These are phyloP conservation scores for Corythornis vintsioides DNA, from an alignment of 2,113 vertebrate genomes.

Conservation along the genomic window DNA sequence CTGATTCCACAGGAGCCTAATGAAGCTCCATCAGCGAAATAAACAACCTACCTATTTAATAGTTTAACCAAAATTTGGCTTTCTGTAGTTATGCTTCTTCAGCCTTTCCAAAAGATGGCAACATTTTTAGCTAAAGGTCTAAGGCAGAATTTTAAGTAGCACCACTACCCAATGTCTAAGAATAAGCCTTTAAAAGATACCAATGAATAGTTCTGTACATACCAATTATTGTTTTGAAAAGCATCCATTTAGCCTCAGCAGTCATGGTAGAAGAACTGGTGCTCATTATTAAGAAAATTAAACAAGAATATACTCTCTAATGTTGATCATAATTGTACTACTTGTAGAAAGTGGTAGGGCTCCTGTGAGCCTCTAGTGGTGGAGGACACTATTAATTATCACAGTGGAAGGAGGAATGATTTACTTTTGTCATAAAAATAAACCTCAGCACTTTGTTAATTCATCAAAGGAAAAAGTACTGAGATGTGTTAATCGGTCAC, in stretches of 20 bases:
- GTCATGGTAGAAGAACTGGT: neutral
- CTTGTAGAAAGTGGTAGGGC: neutral
- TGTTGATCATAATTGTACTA: neutral
- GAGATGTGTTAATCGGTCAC: neutral
- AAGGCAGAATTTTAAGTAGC: neutral
- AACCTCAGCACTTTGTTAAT: neutral
- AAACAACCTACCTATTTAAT: neutral
- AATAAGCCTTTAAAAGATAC: neutral
- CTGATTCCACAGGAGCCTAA: neutral
- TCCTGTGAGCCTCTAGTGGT: neutral
- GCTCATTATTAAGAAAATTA: neutral
- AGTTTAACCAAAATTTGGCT: neutral
- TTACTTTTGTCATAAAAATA: neutral
- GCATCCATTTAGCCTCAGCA: neutral
- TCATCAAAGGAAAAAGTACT: neutral
- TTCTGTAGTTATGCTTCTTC: neutral
- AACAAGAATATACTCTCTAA: neutral
- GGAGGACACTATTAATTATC: constrained; percentile 19
- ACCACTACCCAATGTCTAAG: neutral
- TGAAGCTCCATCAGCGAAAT: neutral
- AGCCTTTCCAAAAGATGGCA: neutral
- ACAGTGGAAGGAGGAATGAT: neutral
- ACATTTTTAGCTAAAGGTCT: neutral
- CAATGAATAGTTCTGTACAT: neutral
- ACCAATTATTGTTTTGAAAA: neutral